Conservation (phyloP, 1,140 invertebrate genomes). For the Papilio dardanus region DNA sequence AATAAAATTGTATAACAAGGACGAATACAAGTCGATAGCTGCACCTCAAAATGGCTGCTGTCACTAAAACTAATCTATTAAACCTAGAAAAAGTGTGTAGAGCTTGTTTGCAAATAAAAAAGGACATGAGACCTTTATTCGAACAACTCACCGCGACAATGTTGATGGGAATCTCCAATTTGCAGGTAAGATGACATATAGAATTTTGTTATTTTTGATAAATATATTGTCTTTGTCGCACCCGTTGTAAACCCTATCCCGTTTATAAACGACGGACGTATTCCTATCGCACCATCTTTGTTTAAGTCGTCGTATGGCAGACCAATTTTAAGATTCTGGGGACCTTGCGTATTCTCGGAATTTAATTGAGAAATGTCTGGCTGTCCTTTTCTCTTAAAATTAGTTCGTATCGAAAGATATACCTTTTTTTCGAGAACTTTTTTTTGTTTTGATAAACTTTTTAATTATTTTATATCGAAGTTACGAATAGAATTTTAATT, state of each 20-base stretch:
- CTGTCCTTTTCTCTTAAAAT: slow-evolving; percentile 64
- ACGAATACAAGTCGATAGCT: slow-evolving; percentile 66
- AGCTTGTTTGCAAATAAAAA: slow-evolving; percentile 84
- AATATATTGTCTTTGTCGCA: slow-evolving; percentile 70
- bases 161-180: slow-evolving; percentile 84
- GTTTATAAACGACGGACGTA: slow-evolving; percentile 49
- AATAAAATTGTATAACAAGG: slow-evolving; percentile 60
- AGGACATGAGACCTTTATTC: slow-evolving; percentile 84
- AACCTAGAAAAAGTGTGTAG: slow-evolving; percentile 84
- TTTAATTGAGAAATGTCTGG: slow-evolving; percentile 73
- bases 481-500: not conserved
- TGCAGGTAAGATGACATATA: slow-evolving; percentile 77
- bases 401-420: not conserved
- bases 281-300: slow-evolving; percentile 75
- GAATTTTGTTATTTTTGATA: slow-evolving; percentile 63
- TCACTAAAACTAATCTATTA: slow-evolving; percentile 62
- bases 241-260: slow-evolving; percentile 42
- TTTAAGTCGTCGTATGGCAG: slow-evolving; percentile 69
- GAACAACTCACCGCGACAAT: slow-evolving; percentile 84
- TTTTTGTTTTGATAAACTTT: not conserved
- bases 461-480: not conserved
- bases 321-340: slow-evolving; percentile 62
- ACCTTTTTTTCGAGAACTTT: not conserved
- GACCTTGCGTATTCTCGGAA: slow-evolving; percentile 64
- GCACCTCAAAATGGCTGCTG: slow-evolving; percentile 76